These are phyloP conservation scores for Agapostemon virescens DNA, from an alignment of 2,888 invertebrate genomes.

Conservation along the genomic window DNA sequence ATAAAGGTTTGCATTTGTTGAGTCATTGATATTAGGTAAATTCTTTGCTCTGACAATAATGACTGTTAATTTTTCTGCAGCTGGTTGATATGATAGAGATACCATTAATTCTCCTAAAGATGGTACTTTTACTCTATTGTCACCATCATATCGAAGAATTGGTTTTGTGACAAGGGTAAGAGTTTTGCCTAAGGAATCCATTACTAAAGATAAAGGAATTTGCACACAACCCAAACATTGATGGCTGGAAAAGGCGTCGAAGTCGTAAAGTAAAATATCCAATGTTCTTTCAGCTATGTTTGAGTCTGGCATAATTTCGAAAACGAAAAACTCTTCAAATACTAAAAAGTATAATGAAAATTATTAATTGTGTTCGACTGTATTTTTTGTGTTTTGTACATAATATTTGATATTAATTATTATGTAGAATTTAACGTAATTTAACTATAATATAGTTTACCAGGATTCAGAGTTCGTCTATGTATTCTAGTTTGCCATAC, in stretches of 20 bases:
- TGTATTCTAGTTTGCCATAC: constrained; percentile 85
- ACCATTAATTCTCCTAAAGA: constrained; percentile 83
- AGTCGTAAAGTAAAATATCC: constrained; percentile 85
- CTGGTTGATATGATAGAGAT: constrained; percentile 82
- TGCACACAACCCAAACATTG: constrained; percentile 85
- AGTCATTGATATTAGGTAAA: constrained; percentile 71
- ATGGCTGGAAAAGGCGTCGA: constrained; percentile 85
- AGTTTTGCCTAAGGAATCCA: constrained; percentile 82
- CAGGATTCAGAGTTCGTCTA: constrained; percentile 85
- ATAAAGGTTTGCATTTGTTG: constrained; percentile 80
- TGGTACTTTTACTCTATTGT: constrained; percentile 81
- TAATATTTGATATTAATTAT: constrained; percentile 9
- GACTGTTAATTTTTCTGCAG: constrained; percentile 83
- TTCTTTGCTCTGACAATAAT: constrained; percentile 83
- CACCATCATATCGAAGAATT: constrained; percentile 82
- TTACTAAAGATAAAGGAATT: constrained; percentile 82
- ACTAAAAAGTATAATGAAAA: constrained; percentile 76
- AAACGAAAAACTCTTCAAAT: constrained; percentile 87
- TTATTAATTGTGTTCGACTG: constrained; percentile 26
- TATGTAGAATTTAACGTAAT: background rate
- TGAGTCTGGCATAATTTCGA: constrained; percentile 83
- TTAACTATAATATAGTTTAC: constrained; percentile 72
- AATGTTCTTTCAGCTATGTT: constrained; percentile 82
- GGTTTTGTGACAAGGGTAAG: constrained; percentile 83
- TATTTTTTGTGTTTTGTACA: constrained; percentile 1